Base-by-base conservation (phyloP, 2,888 invertebrate genomes). In the Hanleya hanleyi region DNA sequence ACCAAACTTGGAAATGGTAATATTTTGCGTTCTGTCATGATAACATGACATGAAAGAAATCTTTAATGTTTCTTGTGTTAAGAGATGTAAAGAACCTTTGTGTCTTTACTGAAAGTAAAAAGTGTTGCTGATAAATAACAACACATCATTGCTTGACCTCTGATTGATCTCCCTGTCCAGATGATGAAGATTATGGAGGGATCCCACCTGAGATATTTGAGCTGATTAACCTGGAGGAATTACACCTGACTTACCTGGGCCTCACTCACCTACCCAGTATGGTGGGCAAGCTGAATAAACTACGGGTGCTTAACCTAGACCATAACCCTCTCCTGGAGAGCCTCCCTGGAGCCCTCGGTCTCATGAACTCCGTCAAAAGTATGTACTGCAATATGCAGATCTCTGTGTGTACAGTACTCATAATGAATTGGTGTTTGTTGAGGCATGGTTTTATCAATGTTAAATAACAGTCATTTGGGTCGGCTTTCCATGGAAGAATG, bases 171-270 rank as follows among this genome's bases (percentile, higher is more conserved):
- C n/a, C 12, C n/a, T 47, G n/a, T 15, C n/a, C n/a, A n/a, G 47
- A 12, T 47, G 12, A 74, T 66, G 75, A 71, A 29, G 76, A 80
- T 35, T 81, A 77, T 70, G 85, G 87, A 57, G 86, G 85, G 9
- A 78, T 88, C 18, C 88, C 88, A 3, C 74, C 81, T 6, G 84
- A 84, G 41, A 74, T 89, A 2, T 85, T 86, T 74, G 64, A 73
- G 26, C 69, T 86, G 70, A 70, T 70, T 22, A 77, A 73, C 35
- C 80, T 89, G 57, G 79, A 81, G 37, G 74, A 77, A 33, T 77
- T 89, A 6, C 75, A 79, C 69, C 75, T 89, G 35, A 77, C 82
- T 68, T 81, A 84, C 75, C 86, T 87, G 73, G 86, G 82, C 18
- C 83, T 89, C 38, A 83, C 81, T 2, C 67, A 76, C 61, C 80